Percentiles rank a stretch among this genome's conserved stretches.
phyloP scores from a whole-genome alignment of 2,797 vertebrate species.

The Crax fasciolata region DNA sequence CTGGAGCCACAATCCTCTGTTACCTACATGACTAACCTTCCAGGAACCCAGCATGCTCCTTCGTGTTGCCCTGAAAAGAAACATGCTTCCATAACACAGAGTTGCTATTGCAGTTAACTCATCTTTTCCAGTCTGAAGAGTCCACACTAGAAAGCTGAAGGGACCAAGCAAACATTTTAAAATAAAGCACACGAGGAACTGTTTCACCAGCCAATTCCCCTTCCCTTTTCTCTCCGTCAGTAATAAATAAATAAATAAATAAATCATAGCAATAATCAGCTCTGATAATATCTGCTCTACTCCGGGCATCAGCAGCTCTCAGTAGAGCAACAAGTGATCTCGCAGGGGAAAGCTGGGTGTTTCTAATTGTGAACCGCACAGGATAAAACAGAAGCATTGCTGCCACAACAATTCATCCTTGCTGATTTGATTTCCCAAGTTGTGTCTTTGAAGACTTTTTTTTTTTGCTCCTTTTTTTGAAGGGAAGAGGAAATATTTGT shows the following conservation, averaged over 20 bases:
- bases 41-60: not conserved
- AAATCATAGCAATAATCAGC: not conserved
- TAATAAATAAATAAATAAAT: not conserved
- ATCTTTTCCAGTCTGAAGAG: not conserved
- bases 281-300: not conserved
- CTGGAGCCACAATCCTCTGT: not conserved
- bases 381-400: conserved; percentile 3
- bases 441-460: not conserved
- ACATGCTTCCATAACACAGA: not conserved
- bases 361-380: not conserved
- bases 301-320: not conserved
- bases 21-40: not conserved
- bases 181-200: not conserved
- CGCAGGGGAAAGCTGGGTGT: not conserved
- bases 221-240: not conserved
- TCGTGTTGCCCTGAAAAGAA: not conserved
- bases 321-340: not conserved
- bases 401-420: not conserved
- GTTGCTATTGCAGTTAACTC: not conserved
- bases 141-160: not conserved
- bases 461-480: conserved; percentile 11
- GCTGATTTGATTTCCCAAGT: conserved; percentile 30
- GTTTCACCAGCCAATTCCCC: not conserved
- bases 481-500: conserved; percentile 33
- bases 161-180: not conserved